Evolutionary conservation across 2,797 vertebrate species (phyloP).

Genomic region (Todus mexicanus): DNA sequence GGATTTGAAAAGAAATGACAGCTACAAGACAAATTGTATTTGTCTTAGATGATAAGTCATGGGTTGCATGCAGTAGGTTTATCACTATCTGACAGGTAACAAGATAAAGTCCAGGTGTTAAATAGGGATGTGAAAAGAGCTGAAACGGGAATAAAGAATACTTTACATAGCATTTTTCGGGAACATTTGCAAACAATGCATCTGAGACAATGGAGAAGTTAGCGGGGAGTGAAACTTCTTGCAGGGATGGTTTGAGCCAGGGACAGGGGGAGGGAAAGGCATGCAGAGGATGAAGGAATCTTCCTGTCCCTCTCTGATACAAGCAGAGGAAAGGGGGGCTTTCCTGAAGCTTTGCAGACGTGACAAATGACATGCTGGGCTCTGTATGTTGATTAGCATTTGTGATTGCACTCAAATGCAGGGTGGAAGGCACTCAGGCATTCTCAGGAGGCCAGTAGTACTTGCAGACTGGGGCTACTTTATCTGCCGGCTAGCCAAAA

Average conservation of each 20-base stretch:
- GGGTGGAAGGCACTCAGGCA: neutral
- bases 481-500: neutral
- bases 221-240: neutral
- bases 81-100: neutral
- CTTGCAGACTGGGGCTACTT: neutral
- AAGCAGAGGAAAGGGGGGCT: conserved; percentile 21
- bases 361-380: conserved; percentile 38
- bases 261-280: neutral
- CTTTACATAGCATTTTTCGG: neutral
- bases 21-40: conserved; percentile 3
- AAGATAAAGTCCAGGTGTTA: conserved; percentile 57
- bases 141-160: neutral
- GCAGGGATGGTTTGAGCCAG: neutral
- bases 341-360: conserved; percentile 41
- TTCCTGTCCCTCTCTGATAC: neutral
- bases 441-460: neutral
- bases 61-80: conserved; percentile 8
- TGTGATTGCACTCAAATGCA: neutral
- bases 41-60: neutral
- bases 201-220: conserved; percentile 30
- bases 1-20: neutral
- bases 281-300: neutral
- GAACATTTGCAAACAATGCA: conserved; percentile 40
- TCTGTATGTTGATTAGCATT: neutral
- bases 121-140: conserved; percentile 7